Evolutionary conservation across 2,797 vertebrate genomes (phyloP).

Genomic region (Enteromius anoplus): DNA sequence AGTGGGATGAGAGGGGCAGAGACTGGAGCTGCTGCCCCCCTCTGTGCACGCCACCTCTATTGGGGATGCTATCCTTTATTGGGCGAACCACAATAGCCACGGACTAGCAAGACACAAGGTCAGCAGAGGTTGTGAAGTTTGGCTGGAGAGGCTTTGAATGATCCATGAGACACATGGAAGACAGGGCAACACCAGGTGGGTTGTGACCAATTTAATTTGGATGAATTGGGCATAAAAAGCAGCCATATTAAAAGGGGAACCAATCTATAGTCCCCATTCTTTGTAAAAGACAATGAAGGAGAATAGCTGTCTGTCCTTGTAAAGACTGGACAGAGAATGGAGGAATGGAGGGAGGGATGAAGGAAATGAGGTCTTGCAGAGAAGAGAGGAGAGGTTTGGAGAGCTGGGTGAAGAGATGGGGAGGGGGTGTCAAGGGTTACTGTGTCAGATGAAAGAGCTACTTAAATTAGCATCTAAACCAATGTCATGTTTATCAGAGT

Average conservation of each 20-base stretch:
- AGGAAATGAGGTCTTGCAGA: slow-evolving; percentile 43
- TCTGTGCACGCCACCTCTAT: slow-evolving; percentile 67
- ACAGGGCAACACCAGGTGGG: slow-evolving; percentile 86
- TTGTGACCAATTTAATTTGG: slow-evolving; percentile 79
- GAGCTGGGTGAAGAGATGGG: slow-evolving; percentile 34
- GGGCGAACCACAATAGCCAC: slow-evolving; percentile 80
- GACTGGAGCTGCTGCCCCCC: neutral
- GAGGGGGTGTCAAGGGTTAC: slow-evolving; percentile 45
- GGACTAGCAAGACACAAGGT: slow-evolving; percentile 81
- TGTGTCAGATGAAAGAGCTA: slow-evolving; percentile 49
- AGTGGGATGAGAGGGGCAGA: slow-evolving; percentile 3
- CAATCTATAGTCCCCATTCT: slow-evolving; percentile 61
- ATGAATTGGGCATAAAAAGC: slow-evolving; percentile 72
- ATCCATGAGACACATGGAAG: slow-evolving; percentile 82
- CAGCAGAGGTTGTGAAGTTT: slow-evolving; percentile 76
- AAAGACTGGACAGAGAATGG: slow-evolving; percentile 55
- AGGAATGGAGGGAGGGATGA: slow-evolving; percentile 55
- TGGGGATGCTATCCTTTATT: slow-evolving; percentile 82
- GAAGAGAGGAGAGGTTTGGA: slow-evolving; percentile 38
- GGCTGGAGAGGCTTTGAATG: slow-evolving; percentile 76
- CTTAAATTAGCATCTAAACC: slow-evolving; percentile 33
- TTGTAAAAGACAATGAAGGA: slow-evolving; percentile 64
- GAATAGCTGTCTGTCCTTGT: slow-evolving; percentile 60
- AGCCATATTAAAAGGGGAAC: slow-evolving; percentile 68
- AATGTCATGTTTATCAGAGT: slow-evolving; percentile 35